These are phyloP conservation scores for Pogonomyrmex barbatus DNA, from an alignment of 1,140 invertebrate species.

Conservation along the genomic window DNA sequence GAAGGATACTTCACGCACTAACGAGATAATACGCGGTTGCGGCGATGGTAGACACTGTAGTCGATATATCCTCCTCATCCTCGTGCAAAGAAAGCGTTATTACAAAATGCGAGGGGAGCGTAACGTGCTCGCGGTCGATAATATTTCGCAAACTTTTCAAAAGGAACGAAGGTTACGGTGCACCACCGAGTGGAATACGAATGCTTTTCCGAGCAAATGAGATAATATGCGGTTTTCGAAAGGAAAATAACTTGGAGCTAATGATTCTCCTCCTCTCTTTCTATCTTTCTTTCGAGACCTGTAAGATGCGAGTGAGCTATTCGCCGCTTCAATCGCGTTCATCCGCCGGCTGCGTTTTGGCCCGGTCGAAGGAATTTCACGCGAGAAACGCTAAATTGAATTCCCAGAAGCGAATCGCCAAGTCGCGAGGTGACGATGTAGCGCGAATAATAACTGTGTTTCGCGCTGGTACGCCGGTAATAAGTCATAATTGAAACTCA, in stretches of 20 bases:
- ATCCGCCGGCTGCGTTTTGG: constrained; percentile 25
- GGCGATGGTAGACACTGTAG: constrained; percentile 9
- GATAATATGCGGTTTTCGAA: constrained; percentile 56
- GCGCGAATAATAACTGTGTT: constrained; percentile 54
- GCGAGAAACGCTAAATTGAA: constrained; percentile 54
- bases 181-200: constrained; percentile 25
- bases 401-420: constrained; percentile 45
- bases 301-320: not conserved
- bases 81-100: constrained; percentile 37
- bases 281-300: not conserved
- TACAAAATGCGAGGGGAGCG: constrained; percentile 13
- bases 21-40: constrained; percentile 55
- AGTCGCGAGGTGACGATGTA: constrained; percentile 58
- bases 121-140: constrained; percentile 54
- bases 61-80: constrained; percentile 45
- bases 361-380: constrained; percentile 26
- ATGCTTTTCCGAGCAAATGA: constrained; percentile 50
- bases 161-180: constrained; percentile 23
- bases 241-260: constrained; percentile 51
- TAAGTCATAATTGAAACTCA: constrained; percentile 56
- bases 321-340: not conserved
- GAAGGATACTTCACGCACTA: constrained; percentile 31
- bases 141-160: constrained; percentile 45
- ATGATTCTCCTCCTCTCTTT: constrained; percentile 4
- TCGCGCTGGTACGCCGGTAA: constrained; percentile 44